Percentiles rank a stretch among this genome's conserved stretches.
Evolutionary conservation across 2,113 vertebrate species (phyloP).

Genomic region (Rhinogobius similis): DNA sequence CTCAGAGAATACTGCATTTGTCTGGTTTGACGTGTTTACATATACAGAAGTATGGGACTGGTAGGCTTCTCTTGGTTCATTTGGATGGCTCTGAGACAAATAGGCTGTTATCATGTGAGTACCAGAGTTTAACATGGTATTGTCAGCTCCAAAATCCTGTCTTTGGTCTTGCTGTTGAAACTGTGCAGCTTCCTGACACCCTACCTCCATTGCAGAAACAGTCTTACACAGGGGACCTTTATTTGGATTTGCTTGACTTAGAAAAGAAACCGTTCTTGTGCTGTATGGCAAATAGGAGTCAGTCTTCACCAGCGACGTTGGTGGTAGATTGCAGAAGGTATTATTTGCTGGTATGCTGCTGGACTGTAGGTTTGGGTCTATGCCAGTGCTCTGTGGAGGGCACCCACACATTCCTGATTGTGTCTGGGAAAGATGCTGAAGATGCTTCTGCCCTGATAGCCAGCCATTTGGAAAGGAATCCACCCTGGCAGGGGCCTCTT

Average conservation of each 20-base stretch:
- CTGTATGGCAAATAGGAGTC: constrained; percentile 19
- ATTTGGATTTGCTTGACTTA: neutral
- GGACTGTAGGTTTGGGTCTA: neutral
- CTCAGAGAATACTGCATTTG: neutral
- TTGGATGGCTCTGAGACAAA: constrained; percentile 2
- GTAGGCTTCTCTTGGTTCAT: neutral
- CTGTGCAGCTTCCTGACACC: neutral
- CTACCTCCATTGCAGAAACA: neutral
- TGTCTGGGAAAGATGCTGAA: constrained; percentile 37
- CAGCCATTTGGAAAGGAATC: constrained; percentile 29
- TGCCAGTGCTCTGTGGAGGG: constrained; percentile 22
- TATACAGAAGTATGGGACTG: neutral
- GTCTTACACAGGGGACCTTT: neutral
- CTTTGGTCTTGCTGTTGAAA: constrained; percentile 18
- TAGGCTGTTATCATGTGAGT: neutral
- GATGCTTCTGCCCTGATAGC: constrained; percentile 28
- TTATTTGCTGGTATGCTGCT: neutral
- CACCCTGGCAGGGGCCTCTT: constrained; percentile 10
- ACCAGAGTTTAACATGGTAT: neutral
- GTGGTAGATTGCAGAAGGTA: constrained; percentile 10
- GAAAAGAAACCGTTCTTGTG: neutral
- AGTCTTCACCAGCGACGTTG: constrained; percentile 21
- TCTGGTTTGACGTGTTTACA: neutral
- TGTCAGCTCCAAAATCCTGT: neutral
- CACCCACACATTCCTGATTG: constrained; percentile 45